These are phyloP conservation scores for Leptopilina clavipes DNA, from an alignment of 1,140 invertebrate genomes.

Conservation along the genomic window DNA sequence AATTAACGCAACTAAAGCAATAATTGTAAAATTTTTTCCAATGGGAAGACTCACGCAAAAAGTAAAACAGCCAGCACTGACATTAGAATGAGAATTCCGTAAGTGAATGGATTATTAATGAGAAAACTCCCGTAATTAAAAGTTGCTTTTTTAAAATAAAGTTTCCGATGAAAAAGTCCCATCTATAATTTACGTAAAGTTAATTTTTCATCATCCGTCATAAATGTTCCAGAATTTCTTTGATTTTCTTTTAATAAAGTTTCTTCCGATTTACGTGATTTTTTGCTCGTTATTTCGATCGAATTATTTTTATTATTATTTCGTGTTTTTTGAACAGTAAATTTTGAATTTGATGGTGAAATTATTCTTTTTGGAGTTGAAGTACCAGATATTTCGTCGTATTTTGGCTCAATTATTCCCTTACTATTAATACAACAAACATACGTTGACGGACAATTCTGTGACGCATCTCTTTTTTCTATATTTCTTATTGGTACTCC, in stretches of 20 bases:
- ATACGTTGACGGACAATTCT: slow-evolving; percentile 52
- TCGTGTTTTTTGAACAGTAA: background rate
- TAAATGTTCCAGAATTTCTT: slow-evolving; percentile 28
- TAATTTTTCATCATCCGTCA: slow-evolving; percentile 14
- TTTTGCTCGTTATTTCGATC: background rate
- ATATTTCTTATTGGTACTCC: background rate
- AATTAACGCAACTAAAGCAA: background rate
- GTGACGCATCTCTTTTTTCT: slow-evolving; percentile 46
- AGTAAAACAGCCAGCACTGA: background rate
- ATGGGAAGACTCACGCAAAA: slow-evolving; percentile 4
- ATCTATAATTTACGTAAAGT: slow-evolving; percentile 11
- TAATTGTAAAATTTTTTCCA: background rate
- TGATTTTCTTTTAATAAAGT: slow-evolving; percentile 1
- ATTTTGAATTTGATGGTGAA: background rate
- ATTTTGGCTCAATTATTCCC: background rate
- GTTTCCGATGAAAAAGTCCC: slow-evolving; percentile 7
- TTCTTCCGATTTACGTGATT: background rate
- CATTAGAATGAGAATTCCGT: slow-evolving; percentile 5
- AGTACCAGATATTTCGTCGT: background rate
- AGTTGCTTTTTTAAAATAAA: background rate
- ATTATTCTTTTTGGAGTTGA: background rate
- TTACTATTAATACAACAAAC: slow-evolving; percentile 32
- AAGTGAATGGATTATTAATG: background rate
- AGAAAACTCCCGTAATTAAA: background rate
- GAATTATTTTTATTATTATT: background rate